Base-by-base conservation (phyloP, 2,797 vertebrate species). In the Neosalanx taihuensis region DNA sequence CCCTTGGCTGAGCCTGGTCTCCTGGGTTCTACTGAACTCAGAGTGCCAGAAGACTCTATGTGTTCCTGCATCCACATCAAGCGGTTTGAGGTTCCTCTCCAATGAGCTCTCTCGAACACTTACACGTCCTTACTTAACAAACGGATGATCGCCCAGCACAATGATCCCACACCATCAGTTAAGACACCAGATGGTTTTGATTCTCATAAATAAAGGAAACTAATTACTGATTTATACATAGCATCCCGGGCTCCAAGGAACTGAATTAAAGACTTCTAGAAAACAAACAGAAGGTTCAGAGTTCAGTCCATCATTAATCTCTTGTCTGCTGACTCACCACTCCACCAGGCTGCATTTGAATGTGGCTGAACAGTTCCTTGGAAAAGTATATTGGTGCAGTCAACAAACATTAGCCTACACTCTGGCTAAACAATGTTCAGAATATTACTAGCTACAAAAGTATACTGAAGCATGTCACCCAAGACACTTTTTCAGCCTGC, bases 201-300 rank as follows among this genome's bases (percentile, higher is more conserved):
- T 81, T 81, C 62, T 57, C 69, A 67, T 6, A 49, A 46, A 46
- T 26, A 5, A 66, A 66, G 41, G 30, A 67, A 82, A 81, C 75
- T 77, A 79, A 81, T 82, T 76, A 77, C 70, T 70, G 61, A 71
- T 63, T 82, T 84, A 84, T 78, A 76, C 72, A 78, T 84, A 84
- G 83, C 70, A 72, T 76, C 68, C 53, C 70, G 57, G 62, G 72
- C 67, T 84, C 80, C 79, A 78, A 82, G 75, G 69, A 66, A 72
- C 56, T 56, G 70, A 74, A 74, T 41, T 64, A 71, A 73, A 46
- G 65, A 53, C 57, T 64, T 51, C 26, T 58, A 70, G 61, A 62
- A 72, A 79, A 77, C 69, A 73, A 78, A 62, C 49, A 60, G 62
- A 20, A 23, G 37, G 29, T 64, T 65, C 61, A 71, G 64, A 75